Evolutionary conservation across 2,797 vertebrate genomes (phyloP).

Genomic region (Crax fasciolata): DNA sequence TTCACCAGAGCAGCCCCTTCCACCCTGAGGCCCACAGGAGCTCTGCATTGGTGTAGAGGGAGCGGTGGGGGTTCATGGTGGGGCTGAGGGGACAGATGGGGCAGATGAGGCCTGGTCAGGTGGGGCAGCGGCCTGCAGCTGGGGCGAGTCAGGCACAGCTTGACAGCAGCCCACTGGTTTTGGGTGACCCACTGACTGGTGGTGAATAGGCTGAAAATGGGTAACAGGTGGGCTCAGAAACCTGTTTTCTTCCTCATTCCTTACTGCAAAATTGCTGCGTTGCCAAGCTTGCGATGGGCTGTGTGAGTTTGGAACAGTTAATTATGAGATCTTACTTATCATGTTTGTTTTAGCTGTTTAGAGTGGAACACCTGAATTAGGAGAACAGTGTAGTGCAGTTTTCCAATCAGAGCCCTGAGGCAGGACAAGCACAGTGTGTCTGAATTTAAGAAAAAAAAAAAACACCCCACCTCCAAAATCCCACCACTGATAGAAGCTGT

Average conservation of each 20-base stretch:
- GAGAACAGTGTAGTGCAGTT: not conserved
- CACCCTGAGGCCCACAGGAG: not conserved
- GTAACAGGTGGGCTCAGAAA: not conserved
- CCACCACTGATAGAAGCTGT: not conserved
- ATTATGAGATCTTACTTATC: not conserved
- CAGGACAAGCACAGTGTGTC: not conserved
- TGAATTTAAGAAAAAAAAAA: not conserved
- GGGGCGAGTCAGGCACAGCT: not conserved
- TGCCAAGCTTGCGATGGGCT: not conserved
- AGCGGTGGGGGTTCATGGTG: not conserved
- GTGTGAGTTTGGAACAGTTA: not conserved
- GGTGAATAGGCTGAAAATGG: not conserved
- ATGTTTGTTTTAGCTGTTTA: not conserved
- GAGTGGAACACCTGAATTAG: not conserved
- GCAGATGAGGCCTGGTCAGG: not conserved
- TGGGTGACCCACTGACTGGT: not conserved
- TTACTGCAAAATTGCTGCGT: not conserved
- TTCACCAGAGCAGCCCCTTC: not conserved
- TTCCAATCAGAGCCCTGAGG: not conserved
- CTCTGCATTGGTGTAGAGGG: not conserved
- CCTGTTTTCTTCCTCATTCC: not conserved
- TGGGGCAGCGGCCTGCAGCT: not conserved
- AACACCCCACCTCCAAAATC: not conserved
- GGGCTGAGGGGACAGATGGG: not conserved
- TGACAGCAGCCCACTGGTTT: not conserved